These are phyloP conservation scores for Epizoanthus ramosus DNA, from an alignment of 92 coral and sea anemone species.

Conservation along the genomic window DNA sequence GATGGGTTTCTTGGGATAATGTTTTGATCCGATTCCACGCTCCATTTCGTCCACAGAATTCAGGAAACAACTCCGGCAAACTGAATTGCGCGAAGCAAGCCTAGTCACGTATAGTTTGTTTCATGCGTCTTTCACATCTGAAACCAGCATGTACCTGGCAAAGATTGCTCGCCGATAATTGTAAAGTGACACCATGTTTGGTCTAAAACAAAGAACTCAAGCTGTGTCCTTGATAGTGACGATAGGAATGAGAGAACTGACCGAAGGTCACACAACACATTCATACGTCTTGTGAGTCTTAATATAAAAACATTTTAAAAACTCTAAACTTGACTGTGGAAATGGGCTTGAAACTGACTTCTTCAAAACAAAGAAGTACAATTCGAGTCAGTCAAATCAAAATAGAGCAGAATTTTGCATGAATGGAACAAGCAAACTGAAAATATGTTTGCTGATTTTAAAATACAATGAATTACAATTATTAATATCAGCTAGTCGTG, in stretches of 20 bases:
- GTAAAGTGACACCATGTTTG: background rate
- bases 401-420: too few species aligned
- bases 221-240: background rate
- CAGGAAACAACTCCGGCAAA: background rate
- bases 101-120: background rate
- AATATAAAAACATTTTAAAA: too few species aligned
- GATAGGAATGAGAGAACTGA: too few species aligned
- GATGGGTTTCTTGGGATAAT: slow-evolving; percentile 15
- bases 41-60: slow-evolving; percentile 15
- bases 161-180: background rate
- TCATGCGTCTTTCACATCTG: background rate
- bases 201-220: background rate
- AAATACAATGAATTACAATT: too few species aligned
- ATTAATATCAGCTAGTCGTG: too few species aligned
- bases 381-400: too few species aligned
- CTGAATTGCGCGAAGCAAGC: background rate
- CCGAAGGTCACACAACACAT: background rate
- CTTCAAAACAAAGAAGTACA: too few species aligned
- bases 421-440: too few species aligned
- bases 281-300: too few species aligned
- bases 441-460: too few species aligned
- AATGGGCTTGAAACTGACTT: too few species aligned
- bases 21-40: background rate
- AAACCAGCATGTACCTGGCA: background rate
- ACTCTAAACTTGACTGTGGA: too few species aligned